Base-by-base conservation (phyloP, 2,113 vertebrate genomes). In the Erpornis zantholeuca region DNA sequence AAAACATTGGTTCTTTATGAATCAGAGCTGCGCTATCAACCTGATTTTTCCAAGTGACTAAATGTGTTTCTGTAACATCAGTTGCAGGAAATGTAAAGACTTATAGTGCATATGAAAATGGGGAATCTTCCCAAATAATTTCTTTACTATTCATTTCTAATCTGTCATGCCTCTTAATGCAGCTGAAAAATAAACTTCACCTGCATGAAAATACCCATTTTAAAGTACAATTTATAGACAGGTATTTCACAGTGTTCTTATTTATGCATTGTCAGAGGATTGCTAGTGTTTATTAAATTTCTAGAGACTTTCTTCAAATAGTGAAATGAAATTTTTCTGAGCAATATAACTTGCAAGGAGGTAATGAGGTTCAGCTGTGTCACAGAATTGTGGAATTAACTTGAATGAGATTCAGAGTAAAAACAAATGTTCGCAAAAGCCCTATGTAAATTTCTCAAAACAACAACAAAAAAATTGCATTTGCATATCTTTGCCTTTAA, bases 101-200 rank as follows among this genome's bases (percentile, higher is more conserved):
- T 89, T 90, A 29, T 12, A 65, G 59, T 92, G 91, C 31, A 17
- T 81, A 75, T 91, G 70, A 96, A 96, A 97, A 81, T 3, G 22
- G 44, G 53, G 29, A 88, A 59, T 82, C 63, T 97, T 97, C 95
- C 86, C 47, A 93, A 96, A 83, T 94, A 53, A 96, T 94, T 96
- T 94, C 64, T 94, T 94, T 92, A 64, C 69, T 97, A 96, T 97
- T 96, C 72, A 94, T 82, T 97, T 97, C 77, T 88, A 75, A 86
- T 96, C 61, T 96, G 86, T 96, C 89, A 85, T 90, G 65, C 63
- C 31, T 94, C 63, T 96, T 97, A 97, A 80, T 96, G 72, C 71
- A 96, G 93, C 31, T 92, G 96, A 92, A 97, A 96, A 97, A 96
- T 86, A 90, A 96, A 88, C 63, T 94, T 97, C 92, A 84, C 76